Evolutionary conservation across 2,888 invertebrate species (phyloP), one percentile per base, ranked within the genome.

Genomic region (Lasioglossum zephyrum): DNA sequence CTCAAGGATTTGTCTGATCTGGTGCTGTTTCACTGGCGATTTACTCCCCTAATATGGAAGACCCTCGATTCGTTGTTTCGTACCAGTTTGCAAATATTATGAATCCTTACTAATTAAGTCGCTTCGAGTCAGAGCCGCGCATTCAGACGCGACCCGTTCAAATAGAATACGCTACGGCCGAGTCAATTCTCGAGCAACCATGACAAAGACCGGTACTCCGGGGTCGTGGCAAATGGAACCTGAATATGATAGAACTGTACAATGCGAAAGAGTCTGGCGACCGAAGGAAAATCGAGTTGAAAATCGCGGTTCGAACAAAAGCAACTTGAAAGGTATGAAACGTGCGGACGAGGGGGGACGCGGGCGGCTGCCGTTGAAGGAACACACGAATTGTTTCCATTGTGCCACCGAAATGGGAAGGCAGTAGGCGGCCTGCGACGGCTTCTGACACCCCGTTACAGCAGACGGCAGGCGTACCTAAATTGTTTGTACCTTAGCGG

Each of bases 351-450:
- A 5, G 26, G 13, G 11, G 1, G n/a, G 13, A 26, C 36, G 78
- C 79, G 63, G 73, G 9, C n/a, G 69, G 41, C 57, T 69, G 44
- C 70, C 73, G 85, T 86, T 88, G 90, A 89, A 82, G 83, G 82
- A 79, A n/a, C 85, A 82, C 91, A 92, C 73, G 47, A 73, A 92
- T 92, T 92, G 89, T 92, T 92, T 91, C 88, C 86, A 91, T 91
- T 90, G 90, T 90, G 76, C 36, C 63, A 63, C 63, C 63, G 81
- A 81, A 80, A 79, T 57, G 82, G 72, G 49, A 70, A 57, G 39
- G 26, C 60, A 36, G 13, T 53, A 66, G 70, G 31, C 26, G 60
- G 77, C 75, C 57, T 80, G 77, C 79, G 78, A 83, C 83, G 75
- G 49, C 18, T 36, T 39, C 73, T 70, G 82, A 39, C 85, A 69